phyloP scores from a whole-genome alignment of 2,113 vertebrate genomes.

The Myrmecophaga tridactyla region DNA sequence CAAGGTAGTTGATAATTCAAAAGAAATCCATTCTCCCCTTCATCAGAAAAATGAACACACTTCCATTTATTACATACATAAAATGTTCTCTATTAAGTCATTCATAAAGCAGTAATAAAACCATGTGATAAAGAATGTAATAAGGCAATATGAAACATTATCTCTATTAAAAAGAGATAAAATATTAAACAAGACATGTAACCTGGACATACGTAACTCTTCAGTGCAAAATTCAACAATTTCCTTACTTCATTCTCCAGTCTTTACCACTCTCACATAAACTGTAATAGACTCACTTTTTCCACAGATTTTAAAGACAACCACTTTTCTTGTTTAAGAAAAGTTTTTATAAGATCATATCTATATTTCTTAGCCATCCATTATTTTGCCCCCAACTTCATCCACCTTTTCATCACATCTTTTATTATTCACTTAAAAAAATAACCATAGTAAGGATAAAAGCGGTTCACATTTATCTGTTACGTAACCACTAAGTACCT shows the following conservation, averaged over 20 bases:
- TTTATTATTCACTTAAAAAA: conserved; percentile 2
- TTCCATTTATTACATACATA: conserved; percentile 35
- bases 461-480: background rate
- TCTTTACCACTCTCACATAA: background rate
- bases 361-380: background rate
- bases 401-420: background rate
- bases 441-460: background rate
- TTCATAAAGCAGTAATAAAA: conserved; percentile 42
- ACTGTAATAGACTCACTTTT: background rate
- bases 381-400: background rate
- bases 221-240: background rate
- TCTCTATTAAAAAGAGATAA: conserved; percentile 24
- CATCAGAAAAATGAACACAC: conserved; percentile 23
- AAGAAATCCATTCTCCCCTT: conserved; percentile 40
- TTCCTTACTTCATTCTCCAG: background rate
- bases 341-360: background rate
- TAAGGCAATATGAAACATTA: background rate
- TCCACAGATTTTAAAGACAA: background rate
- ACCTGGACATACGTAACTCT: background rate
- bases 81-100: conserved; percentile 30
- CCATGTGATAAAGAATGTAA: background rate
- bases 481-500: background rate
- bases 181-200: background rate
- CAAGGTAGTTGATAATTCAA: conserved; percentile 6
- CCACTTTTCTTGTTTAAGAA: background rate